These are phyloP conservation scores for Virgularia gustaviana DNA, from an alignment of 92 coral and sea anemone species.

Conservation along the genomic window DNA sequence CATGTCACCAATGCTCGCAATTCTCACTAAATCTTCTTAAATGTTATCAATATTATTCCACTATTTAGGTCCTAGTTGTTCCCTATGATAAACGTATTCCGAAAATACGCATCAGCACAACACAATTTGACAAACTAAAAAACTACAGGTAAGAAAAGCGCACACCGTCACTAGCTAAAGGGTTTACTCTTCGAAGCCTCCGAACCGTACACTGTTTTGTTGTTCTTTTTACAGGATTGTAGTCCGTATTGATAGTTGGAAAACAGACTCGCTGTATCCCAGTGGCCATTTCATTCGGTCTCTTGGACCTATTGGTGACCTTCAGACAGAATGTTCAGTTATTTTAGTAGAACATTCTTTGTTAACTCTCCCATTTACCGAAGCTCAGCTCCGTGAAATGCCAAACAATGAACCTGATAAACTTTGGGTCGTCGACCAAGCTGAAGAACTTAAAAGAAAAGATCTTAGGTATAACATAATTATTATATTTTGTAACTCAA, in stretches of 20 bases:
- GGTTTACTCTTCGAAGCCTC: too few species aligned
- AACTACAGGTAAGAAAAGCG: too few species aligned
- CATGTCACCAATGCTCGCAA: too few species aligned
- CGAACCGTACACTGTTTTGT: too few species aligned
- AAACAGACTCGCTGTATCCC: constrained; percentile 76
- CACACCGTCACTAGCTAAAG: too few species aligned
- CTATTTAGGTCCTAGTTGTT: too few species aligned
- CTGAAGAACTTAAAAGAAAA: constrained; percentile 59
- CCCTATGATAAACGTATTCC: too few species aligned
- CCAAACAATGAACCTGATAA: constrained; percentile 60
- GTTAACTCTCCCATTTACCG: constrained; percentile 77
- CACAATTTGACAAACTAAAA: too few species aligned
- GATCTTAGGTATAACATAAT: constrained; percentile 62
- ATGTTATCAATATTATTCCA: too few species aligned
- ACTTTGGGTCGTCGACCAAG: constrained; percentile 73
- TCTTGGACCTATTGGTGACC: constrained; percentile 70
- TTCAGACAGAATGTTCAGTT: constrained; percentile 74
- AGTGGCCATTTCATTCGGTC: constrained; percentile 88
- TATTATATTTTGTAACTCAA: background rate
- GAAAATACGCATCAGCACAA: too few species aligned
- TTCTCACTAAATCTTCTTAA: too few species aligned
- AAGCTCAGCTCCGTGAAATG: constrained; percentile 75
- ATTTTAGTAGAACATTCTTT: constrained; percentile 80
- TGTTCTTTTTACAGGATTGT: constrained; percentile 62
- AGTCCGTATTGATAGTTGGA: constrained; percentile 89